A percentile compares a stretch with the other conserved stretches of the same genome.
These are phyloP conservation scores for Panthera uncia DNA, from an alignment of 2,113 vertebrate genomes.

Conservation along the genomic window DNA sequence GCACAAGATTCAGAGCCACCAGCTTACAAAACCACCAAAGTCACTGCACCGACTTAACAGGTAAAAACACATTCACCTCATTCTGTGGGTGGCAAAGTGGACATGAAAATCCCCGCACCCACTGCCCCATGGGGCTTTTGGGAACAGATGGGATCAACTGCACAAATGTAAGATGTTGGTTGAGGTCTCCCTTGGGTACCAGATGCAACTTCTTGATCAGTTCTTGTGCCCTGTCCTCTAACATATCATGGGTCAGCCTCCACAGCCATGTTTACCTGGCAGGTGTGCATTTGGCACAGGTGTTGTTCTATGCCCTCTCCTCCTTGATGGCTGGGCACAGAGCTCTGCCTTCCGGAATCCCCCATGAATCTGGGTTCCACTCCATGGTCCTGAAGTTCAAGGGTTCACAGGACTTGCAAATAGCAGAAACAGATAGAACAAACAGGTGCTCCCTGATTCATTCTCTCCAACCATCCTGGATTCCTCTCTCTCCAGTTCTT, in stretches of 20 bases:
- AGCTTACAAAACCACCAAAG: accelerated
- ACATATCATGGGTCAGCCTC: neutral
- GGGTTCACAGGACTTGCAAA: neutral
- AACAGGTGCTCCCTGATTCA: neutral
- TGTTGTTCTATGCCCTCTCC: too few species aligned
- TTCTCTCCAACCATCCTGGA: neutral
- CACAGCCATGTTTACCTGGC: neutral
- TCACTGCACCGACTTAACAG: neutral
- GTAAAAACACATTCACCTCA: neutral
- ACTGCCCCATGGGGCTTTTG: neutral
- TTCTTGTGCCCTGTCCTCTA: neutral
- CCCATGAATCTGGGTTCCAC: neutral
- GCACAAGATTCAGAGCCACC: neutral
- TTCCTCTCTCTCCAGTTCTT: neutral
- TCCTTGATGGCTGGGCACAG: neutral
- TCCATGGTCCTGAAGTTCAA: neutral
- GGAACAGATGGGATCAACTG: neutral
- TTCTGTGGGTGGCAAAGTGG: neutral
- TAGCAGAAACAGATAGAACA: neutral
- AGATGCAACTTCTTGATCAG: neutral
- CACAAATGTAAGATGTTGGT: neutral
- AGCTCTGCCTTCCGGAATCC: neutral
- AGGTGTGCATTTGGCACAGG: neutral
- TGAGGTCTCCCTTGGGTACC: neutral
- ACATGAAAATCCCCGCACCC: neutral